Evolutionary conservation across 2,797 vertebrate genomes (phyloP).

Genomic region (Hipposideros larvatus): DNA sequence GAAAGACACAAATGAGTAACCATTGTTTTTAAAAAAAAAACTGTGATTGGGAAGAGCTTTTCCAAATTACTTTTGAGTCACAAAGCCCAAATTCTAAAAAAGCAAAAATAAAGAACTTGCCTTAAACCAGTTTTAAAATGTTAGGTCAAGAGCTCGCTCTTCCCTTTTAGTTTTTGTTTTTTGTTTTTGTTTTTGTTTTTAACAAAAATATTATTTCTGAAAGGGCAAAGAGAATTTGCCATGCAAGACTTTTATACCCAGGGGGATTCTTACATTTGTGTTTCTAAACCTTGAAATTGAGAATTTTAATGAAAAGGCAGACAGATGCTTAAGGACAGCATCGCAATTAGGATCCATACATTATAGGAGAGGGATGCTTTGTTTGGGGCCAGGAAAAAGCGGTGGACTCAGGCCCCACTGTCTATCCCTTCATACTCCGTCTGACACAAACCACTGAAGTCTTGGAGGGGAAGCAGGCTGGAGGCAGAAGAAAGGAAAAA

Average conservation of each 20-base stretch:
- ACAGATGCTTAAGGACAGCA: constrained; percentile 66
- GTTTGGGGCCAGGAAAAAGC: constrained; percentile 17
- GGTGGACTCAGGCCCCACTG: not conserved
- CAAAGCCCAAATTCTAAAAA: constrained; percentile 60
- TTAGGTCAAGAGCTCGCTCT: not conserved
- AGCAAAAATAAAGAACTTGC: constrained; percentile 51
- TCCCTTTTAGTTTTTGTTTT: no score
- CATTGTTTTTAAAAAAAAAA: not conserved
- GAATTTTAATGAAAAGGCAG: constrained; percentile 79
- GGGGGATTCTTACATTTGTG: constrained; percentile 78
- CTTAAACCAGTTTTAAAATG: constrained; percentile 62
- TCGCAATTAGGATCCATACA: not conserved
- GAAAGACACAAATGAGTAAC: constrained; percentile 35
- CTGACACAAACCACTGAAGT: constrained; percentile 65
- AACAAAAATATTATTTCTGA: constrained; percentile 72
- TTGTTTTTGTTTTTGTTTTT: not conserved
- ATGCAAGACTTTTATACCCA: constrained; percentile 81
- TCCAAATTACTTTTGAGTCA: constrained; percentile 53
- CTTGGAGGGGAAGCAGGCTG: constrained; percentile 73
- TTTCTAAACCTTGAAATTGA: constrained; percentile 76
- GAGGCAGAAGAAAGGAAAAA: constrained; percentile 70
- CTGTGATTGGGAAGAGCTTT: constrained; percentile 23
- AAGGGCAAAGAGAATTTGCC: constrained; percentile 80
- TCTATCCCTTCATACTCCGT: not conserved
- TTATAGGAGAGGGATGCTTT: constrained; percentile 66